Evolutionary conservation across 2,888 invertebrate species (phyloP), one percentile per base, ranked within the genome.

Genomic region (Polia nebulosa): DNA sequence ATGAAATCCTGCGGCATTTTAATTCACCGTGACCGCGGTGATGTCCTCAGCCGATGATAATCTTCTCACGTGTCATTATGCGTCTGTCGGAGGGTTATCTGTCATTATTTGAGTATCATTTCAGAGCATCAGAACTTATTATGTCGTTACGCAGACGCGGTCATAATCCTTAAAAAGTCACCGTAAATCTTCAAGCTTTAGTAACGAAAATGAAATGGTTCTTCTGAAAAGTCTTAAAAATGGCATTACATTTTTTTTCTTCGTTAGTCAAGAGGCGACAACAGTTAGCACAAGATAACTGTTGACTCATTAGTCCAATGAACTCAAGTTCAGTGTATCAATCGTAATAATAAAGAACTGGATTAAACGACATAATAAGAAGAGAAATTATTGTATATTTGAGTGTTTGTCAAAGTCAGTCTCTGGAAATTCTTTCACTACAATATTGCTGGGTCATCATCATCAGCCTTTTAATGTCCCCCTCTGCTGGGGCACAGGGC

Each of bases 71-170:
- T 72, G 51, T 78, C 44, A 67, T 72, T 77, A 59, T 13, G 36
- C 36, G 53, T 73, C 20, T 62, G 73, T 63, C 68, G 17, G 55
- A 8, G 29, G 47, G 36, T 29, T 52, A 78, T 56, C 34, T 52
- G 63, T 49, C 67, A 61, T 71, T 61, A 63, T 65, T 51, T 47
- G 62, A 41, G 51, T 73, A 68, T 73, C 60, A 78, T 57, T 34
- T 61, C 60, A 39, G 47, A 45, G 22, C 52, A 67, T 63, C 65
- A 47, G 41, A 41, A 77, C 39, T 77, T 72, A 81, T 51, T 72
- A 81, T 55, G 65, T 72, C 72, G 34, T 71, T 57, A 80, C 5
- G 41, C 13, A 57, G 27, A 66, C 39, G 41, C 29, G 49, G 44
- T 13, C n/a, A 9, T 27, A 52, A 45, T 56, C 29, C 45, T 60